Evolutionary conservation across 2,113 vertebrate species (phyloP), one percentile per base, ranked within the genome.

Genomic region (Sinocyclocheilus anophthalmus): DNA sequence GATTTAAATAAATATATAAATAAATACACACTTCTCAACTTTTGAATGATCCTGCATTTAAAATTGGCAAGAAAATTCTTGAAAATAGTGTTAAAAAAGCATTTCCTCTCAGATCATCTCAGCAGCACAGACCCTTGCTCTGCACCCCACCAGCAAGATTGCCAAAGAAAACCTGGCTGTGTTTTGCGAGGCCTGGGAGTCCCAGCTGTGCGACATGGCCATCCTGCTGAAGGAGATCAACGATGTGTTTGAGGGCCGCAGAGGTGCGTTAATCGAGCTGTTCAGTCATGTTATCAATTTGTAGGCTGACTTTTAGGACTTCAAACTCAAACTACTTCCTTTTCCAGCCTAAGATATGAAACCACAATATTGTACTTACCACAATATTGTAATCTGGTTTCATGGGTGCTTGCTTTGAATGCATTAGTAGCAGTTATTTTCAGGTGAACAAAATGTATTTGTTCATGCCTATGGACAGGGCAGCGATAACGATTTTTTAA

Each of bases 171-270:
- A 99, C 92, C 94, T 99, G 81, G 98, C 98, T 67, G 98, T 99
- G 33, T 99, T 99, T 93, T 99, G 98, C 8, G 98, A 99, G 94
- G 96, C 98, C 79, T 99, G 98, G 98, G 98, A 98, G 90, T 98
- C 98, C 2, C 98, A 99, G 91, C 95, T 99, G 84, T 96, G 94
- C 13, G 98, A 99, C 92, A 97, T 99, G 96, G 96, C 95, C 33
- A 88, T 96, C 70, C 93, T 99, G 84, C 92, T 99, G 61, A 94
- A 96, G 88, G 98, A 99, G 94, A 98, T 99, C 93, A 97, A 92
- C 48, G 98, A 99, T 63, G 94, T 98, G 65, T 98, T 97, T 87
- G 97, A 98, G 93, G 98, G 98, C 88, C 95, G 95, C 89, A 95
- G 97, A 97, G 98, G 98, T 99, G 92, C 90, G 30, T 26, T 1